These are phyloP conservation scores for Megathymus violae DNA, from an alignment of 1,140 invertebrate genomes.

Conservation along the genomic window DNA sequence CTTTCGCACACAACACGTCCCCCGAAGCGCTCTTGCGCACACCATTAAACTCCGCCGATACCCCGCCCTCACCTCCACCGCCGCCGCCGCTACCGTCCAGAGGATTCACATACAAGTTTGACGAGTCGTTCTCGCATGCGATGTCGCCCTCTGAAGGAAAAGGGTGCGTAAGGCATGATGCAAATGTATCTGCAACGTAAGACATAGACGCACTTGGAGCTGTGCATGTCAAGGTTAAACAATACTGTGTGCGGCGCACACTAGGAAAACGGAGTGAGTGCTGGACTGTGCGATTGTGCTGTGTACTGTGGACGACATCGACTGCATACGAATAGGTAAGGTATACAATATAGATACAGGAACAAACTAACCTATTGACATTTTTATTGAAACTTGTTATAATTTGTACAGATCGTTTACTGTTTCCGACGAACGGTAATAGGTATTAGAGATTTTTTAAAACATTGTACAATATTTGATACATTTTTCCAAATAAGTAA, in stretches of 20 bases:
- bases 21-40: conserved; percentile 92
- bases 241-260: conserved; percentile 47
- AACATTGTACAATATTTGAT: too few relatives aligned
- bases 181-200: conserved; percentile 92
- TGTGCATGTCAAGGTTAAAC: conserved; percentile 53
- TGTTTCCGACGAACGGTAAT: too few relatives aligned
- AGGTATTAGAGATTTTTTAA: too few relatives aligned
- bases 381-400: neutral
- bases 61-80: conserved; percentile 78
- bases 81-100: conserved; percentile 87
- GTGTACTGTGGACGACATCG: conserved; percentile 16
- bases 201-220: conserved; percentile 80
- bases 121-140: conserved; percentile 88
- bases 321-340: conserved; percentile 8
- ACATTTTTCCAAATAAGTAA: too few relatives aligned
- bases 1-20: conserved; percentile 85
- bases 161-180: conserved; percentile 97
- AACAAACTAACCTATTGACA: neutral
- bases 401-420: neutral
- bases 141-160: conserved; percentile 93
- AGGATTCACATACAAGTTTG: conserved; percentile 97
- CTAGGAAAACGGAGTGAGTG: conserved; percentile 37
- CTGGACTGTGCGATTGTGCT: conserved; percentile 9
- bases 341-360: conserved; percentile 6
- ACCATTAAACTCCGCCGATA: conserved; percentile 66